Percentiles rank a stretch among this genome's conserved stretches.
Conservation (phyloP, 2,888 invertebrate species). For the Venustoraphidia nigricollis region DNA sequence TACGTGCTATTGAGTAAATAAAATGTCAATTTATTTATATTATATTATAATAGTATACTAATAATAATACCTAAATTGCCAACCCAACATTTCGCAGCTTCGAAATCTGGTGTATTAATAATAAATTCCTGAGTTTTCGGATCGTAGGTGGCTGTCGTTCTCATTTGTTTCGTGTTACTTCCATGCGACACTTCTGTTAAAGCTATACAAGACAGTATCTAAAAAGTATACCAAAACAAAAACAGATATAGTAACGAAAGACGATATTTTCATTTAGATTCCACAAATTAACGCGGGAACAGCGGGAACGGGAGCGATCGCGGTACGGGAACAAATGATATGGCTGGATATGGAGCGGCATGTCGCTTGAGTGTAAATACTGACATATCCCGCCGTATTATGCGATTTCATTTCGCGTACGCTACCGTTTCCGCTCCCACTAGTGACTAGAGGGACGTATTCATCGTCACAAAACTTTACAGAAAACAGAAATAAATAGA, state of each 20-base stretch:
- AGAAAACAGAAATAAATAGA: too few species aligned
- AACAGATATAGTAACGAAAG: not conserved
- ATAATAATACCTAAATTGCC: conserved; percentile 67
- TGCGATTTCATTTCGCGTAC: too few species aligned
- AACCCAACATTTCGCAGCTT: conserved; percentile 93
- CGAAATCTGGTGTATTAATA: conserved; percentile 83
- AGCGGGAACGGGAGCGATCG: not conserved
- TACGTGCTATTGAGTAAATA: not conserved
- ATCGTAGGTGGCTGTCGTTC: conserved; percentile 82
- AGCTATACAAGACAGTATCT: conserved; percentile 70
- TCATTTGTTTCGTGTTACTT: conserved; percentile 81
- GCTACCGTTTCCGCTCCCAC: too few species aligned
- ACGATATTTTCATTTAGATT: not conserved
- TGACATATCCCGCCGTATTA: too few species aligned
- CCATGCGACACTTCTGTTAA: conserved; percentile 92
- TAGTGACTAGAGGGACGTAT: too few species aligned
- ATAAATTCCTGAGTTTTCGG: conserved; percentile 61
- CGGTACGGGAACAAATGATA: not conserved
- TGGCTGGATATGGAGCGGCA: too few species aligned
- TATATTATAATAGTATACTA: not conserved
- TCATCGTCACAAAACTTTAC: too few species aligned
- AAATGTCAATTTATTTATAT: not conserved
- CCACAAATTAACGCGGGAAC: not conserved
- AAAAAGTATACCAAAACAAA: conserved; percentile 9
- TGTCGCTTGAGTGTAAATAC: too few species aligned